Conservation (phyloP, 2,888 invertebrate species). For the Anaspis maculata region DNA sequence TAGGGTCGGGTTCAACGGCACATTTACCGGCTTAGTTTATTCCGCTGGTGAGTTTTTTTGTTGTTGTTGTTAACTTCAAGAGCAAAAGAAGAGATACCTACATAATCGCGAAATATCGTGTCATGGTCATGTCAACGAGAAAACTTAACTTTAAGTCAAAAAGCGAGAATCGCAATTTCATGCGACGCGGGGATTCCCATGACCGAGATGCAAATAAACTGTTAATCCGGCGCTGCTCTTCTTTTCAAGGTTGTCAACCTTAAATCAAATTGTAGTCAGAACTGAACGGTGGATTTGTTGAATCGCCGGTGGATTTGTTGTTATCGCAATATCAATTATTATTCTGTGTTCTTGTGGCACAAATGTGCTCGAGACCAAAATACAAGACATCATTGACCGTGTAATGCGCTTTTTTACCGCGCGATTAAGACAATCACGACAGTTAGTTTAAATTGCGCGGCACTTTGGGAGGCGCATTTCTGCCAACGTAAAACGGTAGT, state of each 20-base stretch:
- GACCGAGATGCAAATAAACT: too few relatives aligned
- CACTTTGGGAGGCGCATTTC: too few relatives aligned
- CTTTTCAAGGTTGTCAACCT: too few relatives aligned
- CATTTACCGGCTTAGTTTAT: constrained; percentile 80
- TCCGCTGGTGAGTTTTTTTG: constrained; percentile 68
- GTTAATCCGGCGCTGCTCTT: too few relatives aligned
- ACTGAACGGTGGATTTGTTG: neutral
- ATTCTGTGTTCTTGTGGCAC: too few relatives aligned
- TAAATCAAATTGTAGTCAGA: too few relatives aligned
- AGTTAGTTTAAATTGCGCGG: constrained; percentile 1
- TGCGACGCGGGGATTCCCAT: constrained; percentile 9
- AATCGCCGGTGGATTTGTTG: neutral
- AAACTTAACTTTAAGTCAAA: neutral
- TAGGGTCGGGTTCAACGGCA: constrained; percentile 84
- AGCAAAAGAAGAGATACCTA: too few relatives aligned
- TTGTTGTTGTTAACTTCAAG: constrained; percentile 2
- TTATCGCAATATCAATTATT: too few relatives aligned
- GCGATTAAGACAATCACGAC: constrained; percentile 5
- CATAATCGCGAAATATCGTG: neutral
- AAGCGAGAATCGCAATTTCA: constrained; percentile 9
- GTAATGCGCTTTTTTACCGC: constrained; percentile 9
- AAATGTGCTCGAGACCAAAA: too few relatives aligned
- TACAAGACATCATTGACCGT: too few relatives aligned
- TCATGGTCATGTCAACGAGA: neutral
- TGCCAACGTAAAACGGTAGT: too few relatives aligned